Conservation (phyloP, 2,113 vertebrate species). For the Seriola rivoliana region DNA sequence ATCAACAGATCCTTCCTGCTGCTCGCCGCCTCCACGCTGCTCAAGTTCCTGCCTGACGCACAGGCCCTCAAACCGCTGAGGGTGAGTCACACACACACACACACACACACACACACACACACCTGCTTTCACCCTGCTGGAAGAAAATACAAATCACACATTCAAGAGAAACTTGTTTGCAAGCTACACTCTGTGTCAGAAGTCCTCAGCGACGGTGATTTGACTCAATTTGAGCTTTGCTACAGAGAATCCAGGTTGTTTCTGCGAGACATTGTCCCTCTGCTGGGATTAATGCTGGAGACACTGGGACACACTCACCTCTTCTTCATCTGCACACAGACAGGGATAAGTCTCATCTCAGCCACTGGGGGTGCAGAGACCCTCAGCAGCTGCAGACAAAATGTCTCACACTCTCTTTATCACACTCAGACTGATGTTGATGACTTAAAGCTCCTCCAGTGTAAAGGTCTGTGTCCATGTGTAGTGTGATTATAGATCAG, state of each 20-base stretch:
- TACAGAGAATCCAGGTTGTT: constrained; percentile 31
- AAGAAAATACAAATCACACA: background rate
- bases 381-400: no score
- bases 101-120: background rate
- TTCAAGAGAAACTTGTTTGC: background rate
- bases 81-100: constrained; percentile 77
- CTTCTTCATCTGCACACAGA: background rate
- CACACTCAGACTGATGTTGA: no score
- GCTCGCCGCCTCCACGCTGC: constrained; percentile 94
- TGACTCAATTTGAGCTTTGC: constrained; percentile 68
- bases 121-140: no score
- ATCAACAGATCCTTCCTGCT: constrained; percentile 98
- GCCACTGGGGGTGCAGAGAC: no score
- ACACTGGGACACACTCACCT: constrained; percentile 29
- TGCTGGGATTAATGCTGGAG: constrained; percentile 18
- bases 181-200: constrained; percentile 55
- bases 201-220: constrained; percentile 33
- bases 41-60: constrained; percentile 98
- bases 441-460: no score
- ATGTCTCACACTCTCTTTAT: no score
- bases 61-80: constrained; percentile 94
- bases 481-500: no score
- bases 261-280: constrained; percentile 22
- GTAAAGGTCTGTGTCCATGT: no score
- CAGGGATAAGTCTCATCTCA: no score